Evolutionary conservation across 35 echinoderm and acorn worm genomes (phyloP), one percentile per base, ranked within the genome.

Genomic region (Apostichopus parvimensis): DNA sequence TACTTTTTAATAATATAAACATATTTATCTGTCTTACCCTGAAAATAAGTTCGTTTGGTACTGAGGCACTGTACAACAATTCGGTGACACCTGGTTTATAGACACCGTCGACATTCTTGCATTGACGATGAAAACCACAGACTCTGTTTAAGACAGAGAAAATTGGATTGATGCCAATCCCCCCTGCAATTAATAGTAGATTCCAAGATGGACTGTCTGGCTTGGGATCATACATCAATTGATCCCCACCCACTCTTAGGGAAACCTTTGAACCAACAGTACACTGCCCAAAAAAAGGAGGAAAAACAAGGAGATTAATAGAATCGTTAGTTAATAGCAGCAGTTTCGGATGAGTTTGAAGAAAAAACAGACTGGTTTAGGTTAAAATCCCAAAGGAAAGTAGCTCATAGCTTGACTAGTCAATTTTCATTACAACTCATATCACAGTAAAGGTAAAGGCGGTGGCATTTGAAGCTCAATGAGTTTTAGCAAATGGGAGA

Each of bases 81-180:
- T 92, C 91, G 52, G 94, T 78, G 25, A 17, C 87, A 10, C 96
- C 96, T 73, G 92, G 94, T 91, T 87, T 90, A 86, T 96, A 94
- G 5, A 53, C 79, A 6, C 10, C 78, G 0, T 22, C 8, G 45
- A 58, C 70, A 53, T 92, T 66, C 12, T 64, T 20, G 9, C 73
- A 18, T 88, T 28, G 66, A 4, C 26, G 55, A 86, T 96, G 91
- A 52, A 94, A 75, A 65, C 94, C 80, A 52, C 73, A 80, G n/a
- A 92, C 95, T 26, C 96, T 91, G 17, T 87, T 88, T 18, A 99
- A 65, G 20, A 99, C 90, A 18, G 97, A 95, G 18, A 94, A 77
- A 18, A 99, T 91, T 34, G 97, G 97, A 77, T 99, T 99, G 79
- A 99, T 99, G 8, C 97, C 97, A 55, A 99, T 95, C 20, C 97